Evolutionary conservation across 2,888 invertebrate genomes (phyloP), one percentile per base, ranked within the genome.

Genomic region (Pammene aurita): DNA sequence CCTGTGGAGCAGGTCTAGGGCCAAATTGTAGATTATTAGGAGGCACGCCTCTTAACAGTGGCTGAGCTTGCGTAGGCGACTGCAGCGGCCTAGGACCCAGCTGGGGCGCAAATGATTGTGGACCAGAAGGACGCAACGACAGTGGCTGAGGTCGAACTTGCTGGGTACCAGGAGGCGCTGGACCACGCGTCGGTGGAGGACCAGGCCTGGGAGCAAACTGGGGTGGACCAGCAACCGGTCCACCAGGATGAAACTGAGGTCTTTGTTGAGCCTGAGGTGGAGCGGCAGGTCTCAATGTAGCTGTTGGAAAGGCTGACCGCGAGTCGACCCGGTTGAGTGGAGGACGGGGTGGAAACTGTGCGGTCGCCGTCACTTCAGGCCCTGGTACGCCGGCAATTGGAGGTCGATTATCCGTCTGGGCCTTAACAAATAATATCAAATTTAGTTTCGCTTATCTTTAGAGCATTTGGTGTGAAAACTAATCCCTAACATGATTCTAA

Each of bases 1-100:
- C 78, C 67, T 84, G 85, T 7, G 83, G 84, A 13, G 88, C 89
- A 73, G 92, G 92, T 75, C 93, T 85, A 9, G 93, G 93, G 63
- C 92, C 93, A 73, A 92, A 92, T 77, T 92, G 92, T 48, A 92
- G 80, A 74, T 87, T 91, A 72, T 86, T 91, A 48, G 93, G 93
- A 62, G 90, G 89, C 73, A 88, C 88, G 75, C 89, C 88, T 76
- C 93, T 86, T 76, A 87, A 89, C 16, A 81, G 82, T 48, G 83
- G 83, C 71, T 86, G 89, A 16, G 79, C 73, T 57, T 82, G 75
- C 48, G 83, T 82, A 13, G 86, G 87, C 54, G 85, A 83, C 68
- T 87, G 89, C 42, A 81, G 69, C 18, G 86, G 86, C 72, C 89
- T 83, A 10, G 82, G 84, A 34, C 85, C 87, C 77, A 84, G 87